Base-by-base conservation (phyloP, 2,113 vertebrate genomes). In the Sisor rabdophorus region DNA sequence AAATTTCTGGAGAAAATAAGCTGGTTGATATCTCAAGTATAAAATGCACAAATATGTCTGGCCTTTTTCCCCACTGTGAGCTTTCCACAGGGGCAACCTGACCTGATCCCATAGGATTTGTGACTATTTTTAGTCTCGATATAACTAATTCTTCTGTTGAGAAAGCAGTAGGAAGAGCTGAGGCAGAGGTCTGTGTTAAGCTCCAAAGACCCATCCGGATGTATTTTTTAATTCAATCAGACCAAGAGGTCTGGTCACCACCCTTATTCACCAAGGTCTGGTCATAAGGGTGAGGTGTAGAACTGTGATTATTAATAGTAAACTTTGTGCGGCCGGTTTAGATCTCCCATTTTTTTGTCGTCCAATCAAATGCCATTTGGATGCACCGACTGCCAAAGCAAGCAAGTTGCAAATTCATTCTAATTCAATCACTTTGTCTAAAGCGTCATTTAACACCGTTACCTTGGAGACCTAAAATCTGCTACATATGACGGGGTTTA, bases 141-240 rank as follows among this genome's bases (percentile, higher is more conserved):
- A 76, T 60, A 44, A 80, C 73, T 79, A 19, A 19, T 77, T 40
- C 59, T 48, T 53, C 22, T 64, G 76, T 77, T 65, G 55, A 75
- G 81, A 60, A 59, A 55, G 79, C 68, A 65, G 79, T 82, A 76
- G 82, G 8, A 78, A 32, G 59, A 64, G 85, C 84, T 83, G 85
- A 81, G 79, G 80, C 73, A n/a, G 7, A 69, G 67, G 36, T 48
- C 61, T 30, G 59, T 32, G 20, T 80, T 75, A 72, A 77, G 81
- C 77, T 81, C 16, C 30, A 79, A 40, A 59, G 79, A 78, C n/a
- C 77, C 88, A 90, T 88, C 87, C 89, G 87, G 86, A 89, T 87
- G 77, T 86, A 76, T 85, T 85, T 87, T 89, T 86, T 87, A 73
- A 81, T 69, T 76, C 82, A 80, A 87, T 75, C 67, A 75, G 78